phyloP scores from a whole-genome alignment of 2,797 vertebrate genomes.

The Taeniopygia guttata region DNA sequence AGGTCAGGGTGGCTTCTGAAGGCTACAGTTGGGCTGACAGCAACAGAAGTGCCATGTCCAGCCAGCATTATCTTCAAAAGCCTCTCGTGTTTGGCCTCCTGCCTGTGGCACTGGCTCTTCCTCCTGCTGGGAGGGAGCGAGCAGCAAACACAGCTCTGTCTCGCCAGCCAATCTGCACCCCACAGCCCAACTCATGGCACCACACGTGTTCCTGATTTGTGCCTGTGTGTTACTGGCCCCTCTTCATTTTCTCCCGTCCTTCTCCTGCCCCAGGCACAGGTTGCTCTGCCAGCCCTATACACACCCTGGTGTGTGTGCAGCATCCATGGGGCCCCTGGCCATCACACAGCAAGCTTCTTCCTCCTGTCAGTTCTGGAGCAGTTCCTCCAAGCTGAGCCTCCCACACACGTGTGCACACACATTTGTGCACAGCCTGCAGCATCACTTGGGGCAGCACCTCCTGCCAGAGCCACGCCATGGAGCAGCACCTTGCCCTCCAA shows the following conservation, averaged over 20 bases:
- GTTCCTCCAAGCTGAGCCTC: not conserved
- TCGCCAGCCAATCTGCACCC: not conserved
- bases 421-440: not conserved
- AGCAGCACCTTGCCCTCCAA: not conserved
- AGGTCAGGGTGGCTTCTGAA: not conserved
- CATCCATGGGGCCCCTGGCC: not conserved
- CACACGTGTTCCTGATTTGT: not conserved
- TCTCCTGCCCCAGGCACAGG: not conserved
- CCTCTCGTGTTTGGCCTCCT: not conserved
- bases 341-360: not conserved
- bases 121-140: not conserved
- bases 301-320: not conserved
- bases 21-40: not conserved
- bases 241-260: not conserved
- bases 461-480: not conserved
- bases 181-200: not conserved
- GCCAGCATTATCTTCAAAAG: not conserved
- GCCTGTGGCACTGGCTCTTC: not conserved
- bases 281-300: not conserved
- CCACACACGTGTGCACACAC: rapidly evolving
- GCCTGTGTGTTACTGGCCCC: not conserved
- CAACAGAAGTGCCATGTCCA: rapidly evolving
- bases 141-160: not conserved
- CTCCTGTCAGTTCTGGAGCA: not conserved
- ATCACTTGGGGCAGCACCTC: not conserved